Percentiles rank a stretch among this genome's conserved stretches.
Conservation (phyloP, 2,797 vertebrate genomes). For the Apogon hyalosoma region DNA sequence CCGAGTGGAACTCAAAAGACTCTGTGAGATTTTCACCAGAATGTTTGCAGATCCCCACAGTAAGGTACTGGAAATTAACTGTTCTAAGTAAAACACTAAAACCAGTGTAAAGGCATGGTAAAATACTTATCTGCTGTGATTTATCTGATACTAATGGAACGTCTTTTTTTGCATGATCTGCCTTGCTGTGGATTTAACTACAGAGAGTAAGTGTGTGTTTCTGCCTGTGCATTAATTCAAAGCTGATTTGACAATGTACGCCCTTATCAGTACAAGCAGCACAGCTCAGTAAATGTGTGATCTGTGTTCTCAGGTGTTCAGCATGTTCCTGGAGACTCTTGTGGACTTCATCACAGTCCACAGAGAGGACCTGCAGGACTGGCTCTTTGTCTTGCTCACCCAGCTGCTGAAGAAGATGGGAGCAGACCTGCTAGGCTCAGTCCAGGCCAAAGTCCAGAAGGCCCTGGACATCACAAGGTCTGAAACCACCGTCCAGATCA, state of each 20-base stretch:
- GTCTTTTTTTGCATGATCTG: conserved; percentile 95
- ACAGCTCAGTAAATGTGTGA: background rate
- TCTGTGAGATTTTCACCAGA: conserved; percentile 98
- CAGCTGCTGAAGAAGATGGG: conserved; percentile 98
- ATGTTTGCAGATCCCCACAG: conserved; percentile 99
- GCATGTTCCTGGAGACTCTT: conserved; percentile 98
- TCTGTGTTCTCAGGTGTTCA: conserved; percentile 89
- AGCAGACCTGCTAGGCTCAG: conserved; percentile 94
- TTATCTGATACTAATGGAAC: conserved; percentile 69
- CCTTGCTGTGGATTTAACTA: conserved; percentile 94
- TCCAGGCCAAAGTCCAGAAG: conserved; percentile 97
- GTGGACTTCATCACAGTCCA: conserved; percentile 96
- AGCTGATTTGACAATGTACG: background rate
- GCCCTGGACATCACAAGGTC: conserved; percentile 95
- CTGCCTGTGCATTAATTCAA: background rate
- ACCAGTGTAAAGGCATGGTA: conserved; percentile 5
- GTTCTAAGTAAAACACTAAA: background rate
- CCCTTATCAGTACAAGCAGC: background rate
- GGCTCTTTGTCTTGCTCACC: conserved; percentile 96
- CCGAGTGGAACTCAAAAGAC: conserved; percentile 95
- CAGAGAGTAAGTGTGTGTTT: conserved; percentile 96
- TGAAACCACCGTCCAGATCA: conserved; percentile 1
- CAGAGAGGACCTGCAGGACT: conserved; percentile 95
- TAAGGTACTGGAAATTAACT: conserved; percentile 86
- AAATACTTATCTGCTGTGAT: conserved; percentile 8